These are phyloP conservation scores for Brachionus plicatilis DNA, from an alignment of 1,140 invertebrate genomes.

Conservation along the genomic window DNA sequence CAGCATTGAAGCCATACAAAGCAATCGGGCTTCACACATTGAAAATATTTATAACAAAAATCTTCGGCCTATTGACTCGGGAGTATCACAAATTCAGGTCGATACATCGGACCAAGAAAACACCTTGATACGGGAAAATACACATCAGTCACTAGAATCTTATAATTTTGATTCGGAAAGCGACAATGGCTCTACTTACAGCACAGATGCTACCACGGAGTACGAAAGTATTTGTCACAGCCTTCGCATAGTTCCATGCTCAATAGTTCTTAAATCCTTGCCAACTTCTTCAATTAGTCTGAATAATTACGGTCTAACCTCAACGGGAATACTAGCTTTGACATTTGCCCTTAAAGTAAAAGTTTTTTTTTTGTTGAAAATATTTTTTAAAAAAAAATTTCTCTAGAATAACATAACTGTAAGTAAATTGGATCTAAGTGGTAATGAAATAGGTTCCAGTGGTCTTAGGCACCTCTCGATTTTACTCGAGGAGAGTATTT, in stretches of 20 bases:
- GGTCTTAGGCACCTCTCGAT: conserved; percentile 17
- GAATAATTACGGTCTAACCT: conserved; percentile 32
- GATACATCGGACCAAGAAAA: neutral
- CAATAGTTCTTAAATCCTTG: conserved; percentile 28
- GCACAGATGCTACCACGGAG: neutral
- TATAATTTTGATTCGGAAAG: neutral
- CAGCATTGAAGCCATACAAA: conserved; percentile 17
- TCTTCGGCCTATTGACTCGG: conserved; percentile 1
- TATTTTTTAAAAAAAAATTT: neutral
- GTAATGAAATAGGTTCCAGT: conserved; percentile 32
- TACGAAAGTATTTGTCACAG: conserved; percentile 3
- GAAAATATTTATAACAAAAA: conserved; percentile 37
- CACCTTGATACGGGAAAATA: neutral
- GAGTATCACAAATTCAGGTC: neutral
- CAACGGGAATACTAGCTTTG: conserved; percentile 4
- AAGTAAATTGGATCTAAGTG: conserved; percentile 38
- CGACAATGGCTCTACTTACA: neutral
- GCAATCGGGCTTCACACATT: neutral
- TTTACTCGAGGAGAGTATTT: conserved; percentile 40
- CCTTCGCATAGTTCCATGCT: conserved; percentile 18
- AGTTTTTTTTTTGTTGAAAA: neutral
- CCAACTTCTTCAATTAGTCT: neutral
- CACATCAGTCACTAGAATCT: neutral
- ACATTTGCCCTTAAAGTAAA: conserved; percentile 6
- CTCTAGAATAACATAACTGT: conserved; percentile 40